Evolutionary conservation across 2,113 vertebrate species (phyloP).

Genomic region (Calyptomena viridis): DNA sequence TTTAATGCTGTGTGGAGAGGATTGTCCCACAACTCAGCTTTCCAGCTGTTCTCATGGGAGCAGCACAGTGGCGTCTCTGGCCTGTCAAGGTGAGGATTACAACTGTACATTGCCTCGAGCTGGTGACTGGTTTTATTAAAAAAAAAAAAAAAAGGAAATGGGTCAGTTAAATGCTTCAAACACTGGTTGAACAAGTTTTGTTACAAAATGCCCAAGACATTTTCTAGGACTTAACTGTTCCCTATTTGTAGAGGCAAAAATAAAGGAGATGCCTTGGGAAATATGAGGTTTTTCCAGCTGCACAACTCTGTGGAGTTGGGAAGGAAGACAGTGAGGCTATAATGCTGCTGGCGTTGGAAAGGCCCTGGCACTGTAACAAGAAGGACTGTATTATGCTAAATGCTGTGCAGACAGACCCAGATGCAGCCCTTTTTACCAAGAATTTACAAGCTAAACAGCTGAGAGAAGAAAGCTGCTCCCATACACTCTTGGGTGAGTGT

Average conservation of each 20-base stretch:
- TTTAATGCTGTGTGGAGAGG: accelerated
- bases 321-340: not conserved
- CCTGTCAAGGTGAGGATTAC: not conserved
- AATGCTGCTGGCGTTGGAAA: not conserved
- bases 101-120: not conserved
- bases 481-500: not conserved
- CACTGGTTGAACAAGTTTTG: not conserved
- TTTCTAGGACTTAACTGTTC: not conserved
- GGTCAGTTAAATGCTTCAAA: not conserved
- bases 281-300: conserved; percentile 1
- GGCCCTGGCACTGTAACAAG: not conserved
- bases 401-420: not conserved
- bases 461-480: not conserved
- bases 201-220: not conserved
- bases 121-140: not conserved
- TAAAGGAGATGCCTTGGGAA: not conserved
- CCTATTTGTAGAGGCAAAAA: not conserved
- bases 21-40: not conserved
- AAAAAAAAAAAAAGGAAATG: not conserved
- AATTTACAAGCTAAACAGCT: not conserved
- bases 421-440: not conserved
- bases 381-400: not conserved
- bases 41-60: not conserved
- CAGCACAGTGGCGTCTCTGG: not conserved
- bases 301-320: not conserved